Conservation (phyloP, 2,113 vertebrate genomes). For the Eurypyga helias region DNA sequence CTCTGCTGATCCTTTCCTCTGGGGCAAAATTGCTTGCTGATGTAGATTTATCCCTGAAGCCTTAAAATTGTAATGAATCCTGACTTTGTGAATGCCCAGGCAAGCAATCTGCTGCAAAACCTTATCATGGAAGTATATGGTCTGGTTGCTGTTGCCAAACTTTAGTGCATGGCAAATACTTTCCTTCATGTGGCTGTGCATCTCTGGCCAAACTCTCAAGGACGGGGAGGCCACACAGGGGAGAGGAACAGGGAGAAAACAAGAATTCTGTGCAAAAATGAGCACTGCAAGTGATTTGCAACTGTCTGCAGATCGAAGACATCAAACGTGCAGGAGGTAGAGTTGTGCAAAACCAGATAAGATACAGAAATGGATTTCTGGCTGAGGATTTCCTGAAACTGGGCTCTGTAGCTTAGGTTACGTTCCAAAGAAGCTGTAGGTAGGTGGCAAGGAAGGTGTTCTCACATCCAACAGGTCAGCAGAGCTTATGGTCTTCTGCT, state of each 20-base stretch:
- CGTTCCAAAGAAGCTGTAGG: neutral
- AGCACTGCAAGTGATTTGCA: neutral
- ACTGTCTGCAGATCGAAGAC: neutral
- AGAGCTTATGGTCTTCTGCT: neutral
- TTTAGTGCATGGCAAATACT: neutral
- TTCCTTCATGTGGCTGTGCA: neutral
- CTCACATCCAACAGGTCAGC: neutral
- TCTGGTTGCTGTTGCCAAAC: neutral
- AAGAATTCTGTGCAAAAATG: neutral
- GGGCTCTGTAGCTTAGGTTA: neutral
- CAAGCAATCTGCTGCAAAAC: neutral
- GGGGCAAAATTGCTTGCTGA: neutral
- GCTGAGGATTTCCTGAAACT: neutral
- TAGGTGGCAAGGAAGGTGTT: neutral
- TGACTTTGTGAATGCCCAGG: neutral
- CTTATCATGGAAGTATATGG: neutral
- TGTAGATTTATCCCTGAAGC: neutral
- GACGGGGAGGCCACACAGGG: fast-evolving
- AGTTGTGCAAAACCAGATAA: neutral
- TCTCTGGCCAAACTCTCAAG: neutral
- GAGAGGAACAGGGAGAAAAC: neutral
- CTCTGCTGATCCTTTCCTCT: neutral
- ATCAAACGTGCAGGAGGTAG: neutral
- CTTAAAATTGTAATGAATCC: neutral
- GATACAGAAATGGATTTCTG: neutral